These are phyloP conservation scores for Harpegnathos saltator DNA, from an alignment of 1,140 invertebrate species.

Conservation along the genomic window DNA sequence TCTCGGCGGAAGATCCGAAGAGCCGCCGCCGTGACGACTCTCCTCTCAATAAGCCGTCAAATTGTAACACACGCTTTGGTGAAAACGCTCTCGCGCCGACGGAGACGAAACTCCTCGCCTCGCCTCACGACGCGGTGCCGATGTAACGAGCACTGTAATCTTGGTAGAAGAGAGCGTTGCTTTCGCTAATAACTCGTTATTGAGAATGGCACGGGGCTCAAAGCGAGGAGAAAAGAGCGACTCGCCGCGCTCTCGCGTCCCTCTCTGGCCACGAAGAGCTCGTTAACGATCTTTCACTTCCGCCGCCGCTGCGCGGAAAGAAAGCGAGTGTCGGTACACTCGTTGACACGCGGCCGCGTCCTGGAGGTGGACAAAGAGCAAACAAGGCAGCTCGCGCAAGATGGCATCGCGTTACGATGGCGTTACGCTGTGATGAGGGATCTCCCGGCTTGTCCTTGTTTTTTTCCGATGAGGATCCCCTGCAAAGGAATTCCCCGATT, in stretches of 20 bases:
- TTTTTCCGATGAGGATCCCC: too few species aligned
- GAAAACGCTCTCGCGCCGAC: constrained; percentile 20
- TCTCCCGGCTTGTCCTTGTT: too few species aligned
- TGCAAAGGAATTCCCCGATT: constrained; percentile 3
- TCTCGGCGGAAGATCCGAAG: constrained; percentile 1
- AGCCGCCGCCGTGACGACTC: too few species aligned
- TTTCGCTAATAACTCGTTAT: constrained; percentile 64
- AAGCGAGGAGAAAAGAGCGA: constrained; percentile 56
- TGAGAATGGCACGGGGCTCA: constrained; percentile 38
- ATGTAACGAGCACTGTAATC: constrained; percentile 40
- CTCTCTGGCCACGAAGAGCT: constrained; percentile 27
- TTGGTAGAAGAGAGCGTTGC: constrained; percentile 35
- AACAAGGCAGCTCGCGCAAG: not conserved
- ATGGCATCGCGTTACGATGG: not conserved
- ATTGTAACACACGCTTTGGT: not conserved
- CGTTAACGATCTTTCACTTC: constrained; percentile 66
- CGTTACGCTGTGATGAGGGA: too few species aligned
- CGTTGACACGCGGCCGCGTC: constrained; percentile 35
- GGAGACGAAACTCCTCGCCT: not conserved
- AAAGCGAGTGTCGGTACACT: constrained; percentile 56
- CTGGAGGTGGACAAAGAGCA: constrained; percentile 37
- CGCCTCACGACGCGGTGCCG: too few species aligned
- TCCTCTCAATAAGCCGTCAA: constrained; percentile 8
- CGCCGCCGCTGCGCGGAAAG: constrained; percentile 60
- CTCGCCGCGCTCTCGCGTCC: constrained; percentile 39